Evolutionary conservation across 2,888 invertebrate species (phyloP), one percentile per base, ranked within the genome.

Genomic region (Cheilosia pagana): DNA sequence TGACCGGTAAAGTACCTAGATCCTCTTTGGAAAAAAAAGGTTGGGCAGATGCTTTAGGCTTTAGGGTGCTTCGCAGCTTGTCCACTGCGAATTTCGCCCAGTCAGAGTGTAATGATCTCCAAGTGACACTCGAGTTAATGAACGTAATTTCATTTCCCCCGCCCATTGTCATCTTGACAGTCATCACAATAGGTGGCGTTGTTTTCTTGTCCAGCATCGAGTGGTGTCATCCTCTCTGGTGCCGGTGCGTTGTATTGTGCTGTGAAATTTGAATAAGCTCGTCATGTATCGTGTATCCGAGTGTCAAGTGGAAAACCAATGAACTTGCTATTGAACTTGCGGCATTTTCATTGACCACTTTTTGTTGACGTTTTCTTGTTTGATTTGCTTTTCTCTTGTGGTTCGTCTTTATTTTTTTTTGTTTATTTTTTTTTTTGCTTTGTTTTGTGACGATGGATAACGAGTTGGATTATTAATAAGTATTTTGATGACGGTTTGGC

Each of bases 311-410:
- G 65, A 76, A 76, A 85, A 81, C 81, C 81, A 81, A 85, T 81
- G 85, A 85, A 85, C 85, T 85, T 85, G 85, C 75, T 81, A 85
- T 85, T 85, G 85, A 85, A 85, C 85, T 75, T 81, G 79, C 52
- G 74, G 67, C 67, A 62, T 74, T 81, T 81, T 81, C 75, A 85
- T 85, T 85, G 85, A 75, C 81, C 85, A 81, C 53, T 23, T 53
- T 65, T 55, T 67, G 72, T 62, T 68, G 68, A 57, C 68, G 75
- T 68, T 81, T 81, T 60, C 35, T 43, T 28, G 52, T 65, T 68
- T 71, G 53, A 25, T 60, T 60, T 21, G 41, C 52, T 74, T 67
- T 79, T 68, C 19, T 52, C n/a, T 55, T 53, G 31, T 45, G 14
- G 31, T 43, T 76, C 52, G 43, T 53, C 67, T 75, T 62, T 23